Percentiles rank a stretch among this genome's conserved stretches.
Evolutionary conservation across 2,797 vertebrate genomes (phyloP).

Genomic region (Myoxocephalus aenaeus): DNA sequence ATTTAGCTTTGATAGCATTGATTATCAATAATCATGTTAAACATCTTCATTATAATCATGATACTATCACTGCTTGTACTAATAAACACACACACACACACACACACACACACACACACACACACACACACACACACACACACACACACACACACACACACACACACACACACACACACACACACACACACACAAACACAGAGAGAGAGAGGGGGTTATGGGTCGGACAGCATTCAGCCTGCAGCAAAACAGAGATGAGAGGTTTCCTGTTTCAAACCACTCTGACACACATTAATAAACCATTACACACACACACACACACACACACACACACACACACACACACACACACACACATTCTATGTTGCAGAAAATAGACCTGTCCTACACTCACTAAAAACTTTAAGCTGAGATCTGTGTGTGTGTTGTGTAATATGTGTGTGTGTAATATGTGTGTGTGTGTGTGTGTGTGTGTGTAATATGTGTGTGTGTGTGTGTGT

Average conservation of each 20-base stretch:
- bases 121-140: too few species aligned
- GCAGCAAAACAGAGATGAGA: constrained; percentile 70
- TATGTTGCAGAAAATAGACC: constrained; percentile 15
- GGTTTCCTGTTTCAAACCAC: constrained; percentile 63
- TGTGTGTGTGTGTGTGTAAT: not conserved
- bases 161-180: too few species aligned
- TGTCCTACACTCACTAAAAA: constrained; percentile 10
- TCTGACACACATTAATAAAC: constrained; percentile 66
- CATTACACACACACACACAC: constrained; percentile 5
- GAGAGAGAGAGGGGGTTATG: constrained; percentile 15
- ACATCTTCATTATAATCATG: not conserved
- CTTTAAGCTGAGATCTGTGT: not conserved
- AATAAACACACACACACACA: not conserved
- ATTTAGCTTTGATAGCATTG: too few species aligned
- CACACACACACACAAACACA: too few species aligned
- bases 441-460: too few species aligned
- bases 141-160: too few species aligned
- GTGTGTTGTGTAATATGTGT: too few species aligned
- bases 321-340: too few species aligned
- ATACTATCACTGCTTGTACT: not conserved
- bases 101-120: too few species aligned
- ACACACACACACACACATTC: constrained; percentile 12
- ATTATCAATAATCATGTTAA: too few species aligned
- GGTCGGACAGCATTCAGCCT: constrained; percentile 52
- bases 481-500: constrained; percentile 20